Conservation (phyloP, 2,797 vertebrate genomes). For the Melanotaenia boesemani region DNA sequence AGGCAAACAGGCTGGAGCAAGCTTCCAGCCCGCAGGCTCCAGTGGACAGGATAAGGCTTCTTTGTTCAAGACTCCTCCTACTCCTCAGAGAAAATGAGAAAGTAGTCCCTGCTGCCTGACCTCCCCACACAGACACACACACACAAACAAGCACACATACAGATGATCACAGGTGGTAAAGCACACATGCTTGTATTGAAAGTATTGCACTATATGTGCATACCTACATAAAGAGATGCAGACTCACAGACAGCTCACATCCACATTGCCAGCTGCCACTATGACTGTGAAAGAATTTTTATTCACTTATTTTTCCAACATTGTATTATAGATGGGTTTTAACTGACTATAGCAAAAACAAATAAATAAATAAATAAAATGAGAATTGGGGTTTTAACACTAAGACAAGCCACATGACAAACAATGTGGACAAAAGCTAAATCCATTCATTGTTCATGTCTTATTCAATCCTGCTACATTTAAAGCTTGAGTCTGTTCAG, state of each 20-base stretch:
- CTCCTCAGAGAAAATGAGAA: slow-evolving; percentile 92
- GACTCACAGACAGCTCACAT: background rate
- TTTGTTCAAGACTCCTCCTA: slow-evolving; percentile 88
- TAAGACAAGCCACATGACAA: slow-evolving; percentile 6
- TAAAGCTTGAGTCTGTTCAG: slow-evolving; percentile 7
- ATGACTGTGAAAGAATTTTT: slow-evolving; percentile 2
- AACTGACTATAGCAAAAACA: background rate
- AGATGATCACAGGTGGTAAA: slow-evolving; percentile 21
- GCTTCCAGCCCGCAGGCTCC: slow-evolving; percentile 85
- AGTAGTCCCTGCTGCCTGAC: slow-evolving; percentile 87
- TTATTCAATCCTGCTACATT: background rate
- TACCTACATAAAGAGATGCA: slow-evolving; percentile 38
- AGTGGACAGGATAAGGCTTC: slow-evolving; percentile 90
- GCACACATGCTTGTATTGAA: slow-evolving; percentile 36
- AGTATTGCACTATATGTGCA: slow-evolving; percentile 36
- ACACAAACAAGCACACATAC: slow-evolving; percentile 25
- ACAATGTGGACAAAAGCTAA: slow-evolving; percentile 18
- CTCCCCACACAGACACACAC: slow-evolving; percentile 60
- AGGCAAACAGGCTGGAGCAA: slow-evolving; percentile 80
- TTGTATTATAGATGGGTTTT: background rate
- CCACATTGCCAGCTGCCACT: slow-evolving; percentile 2
- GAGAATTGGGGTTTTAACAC: slow-evolving; percentile 12
- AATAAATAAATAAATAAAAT: background rate
- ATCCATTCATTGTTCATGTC: slow-evolving; percentile 2
- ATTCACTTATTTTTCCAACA: slow-evolving; percentile 2